Percentiles rank a stretch among this genome's conserved stretches.
These are phyloP conservation scores for Hemiprocne comata DNA, from an alignment of 2,113 vertebrate species.

Conservation along the genomic window DNA sequence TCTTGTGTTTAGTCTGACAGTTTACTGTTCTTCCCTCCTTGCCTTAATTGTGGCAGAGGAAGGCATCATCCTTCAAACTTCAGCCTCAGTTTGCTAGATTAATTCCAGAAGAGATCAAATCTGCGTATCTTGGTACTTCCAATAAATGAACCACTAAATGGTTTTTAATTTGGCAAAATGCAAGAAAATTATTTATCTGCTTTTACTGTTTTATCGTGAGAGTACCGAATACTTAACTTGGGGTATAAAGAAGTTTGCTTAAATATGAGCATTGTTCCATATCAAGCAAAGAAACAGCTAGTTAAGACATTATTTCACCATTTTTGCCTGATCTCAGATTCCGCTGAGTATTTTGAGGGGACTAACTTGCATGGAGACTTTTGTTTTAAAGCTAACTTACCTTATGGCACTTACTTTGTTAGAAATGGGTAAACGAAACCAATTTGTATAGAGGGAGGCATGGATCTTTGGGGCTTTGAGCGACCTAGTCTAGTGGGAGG, in stretches of 20 bases:
- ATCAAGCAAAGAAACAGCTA: background rate
- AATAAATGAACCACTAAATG: background rate
- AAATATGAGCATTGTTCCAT: background rate
- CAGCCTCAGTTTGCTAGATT: background rate
- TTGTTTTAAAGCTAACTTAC: too few species aligned
- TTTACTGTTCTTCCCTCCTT: background rate
- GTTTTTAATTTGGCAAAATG: background rate
- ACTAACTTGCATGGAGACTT: background rate
- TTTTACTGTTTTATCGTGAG: background rate
- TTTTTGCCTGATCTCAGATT: background rate
- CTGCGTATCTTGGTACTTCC: rapidly evolving
- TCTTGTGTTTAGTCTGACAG: background rate
- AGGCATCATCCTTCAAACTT: background rate
- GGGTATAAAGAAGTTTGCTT: background rate
- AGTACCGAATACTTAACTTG: background rate
- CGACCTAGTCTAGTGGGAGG: too few species aligned
- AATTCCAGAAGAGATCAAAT: background rate
- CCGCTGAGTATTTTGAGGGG: background rate
- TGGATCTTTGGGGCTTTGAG: too few species aligned
- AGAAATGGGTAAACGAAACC: too few species aligned
- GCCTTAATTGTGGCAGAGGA: background rate
- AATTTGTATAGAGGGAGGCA: too few species aligned
- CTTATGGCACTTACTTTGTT: too few species aligned
- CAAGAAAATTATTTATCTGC: rapidly evolving
- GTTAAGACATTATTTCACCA: background rate